Evolutionary conservation across 2,797 vertebrate species (phyloP).

Genomic region (Toxotes lorentzi): DNA sequence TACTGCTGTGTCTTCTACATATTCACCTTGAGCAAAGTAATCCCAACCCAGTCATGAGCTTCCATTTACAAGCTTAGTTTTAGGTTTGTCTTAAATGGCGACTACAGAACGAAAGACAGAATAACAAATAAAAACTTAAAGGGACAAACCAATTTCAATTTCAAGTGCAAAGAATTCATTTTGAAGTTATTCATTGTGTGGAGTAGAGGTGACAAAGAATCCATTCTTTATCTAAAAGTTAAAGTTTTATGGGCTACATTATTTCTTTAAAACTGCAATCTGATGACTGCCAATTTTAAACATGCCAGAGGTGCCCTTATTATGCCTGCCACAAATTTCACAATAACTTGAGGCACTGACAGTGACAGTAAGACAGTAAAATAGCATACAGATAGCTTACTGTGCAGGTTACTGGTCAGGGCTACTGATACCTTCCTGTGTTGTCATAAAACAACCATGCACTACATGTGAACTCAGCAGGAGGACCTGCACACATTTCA

Average conservation of each 20-base stretch:
- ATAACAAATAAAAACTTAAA: background rate
- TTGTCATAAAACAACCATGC: too few species aligned
- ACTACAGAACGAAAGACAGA: background rate
- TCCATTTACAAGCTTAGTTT: background rate
- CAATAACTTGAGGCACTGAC: background rate
- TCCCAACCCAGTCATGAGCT: background rate
- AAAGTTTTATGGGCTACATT: background rate
- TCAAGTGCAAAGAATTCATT: background rate
- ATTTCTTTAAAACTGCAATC: too few species aligned
- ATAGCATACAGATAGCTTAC: background rate
- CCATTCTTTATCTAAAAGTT: background rate
- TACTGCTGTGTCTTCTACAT: background rate
- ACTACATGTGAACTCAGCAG: background rate
- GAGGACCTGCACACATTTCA: conserved; percentile 1
- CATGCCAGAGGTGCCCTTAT: background rate
- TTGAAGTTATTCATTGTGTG: background rate
- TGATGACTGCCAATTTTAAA: background rate
- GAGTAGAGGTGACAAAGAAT: background rate
- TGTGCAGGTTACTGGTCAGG: background rate
- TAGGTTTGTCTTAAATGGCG: background rate
- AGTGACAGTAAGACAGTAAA: conserved; percentile 10
- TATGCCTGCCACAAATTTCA: background rate
- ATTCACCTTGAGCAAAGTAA: background rate
- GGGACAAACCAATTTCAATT: background rate
- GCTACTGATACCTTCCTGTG: background rate